These are phyloP conservation scores for Sporophila hypoxantha DNA, from an alignment of 2,113 vertebrate species.

Conservation along the genomic window DNA sequence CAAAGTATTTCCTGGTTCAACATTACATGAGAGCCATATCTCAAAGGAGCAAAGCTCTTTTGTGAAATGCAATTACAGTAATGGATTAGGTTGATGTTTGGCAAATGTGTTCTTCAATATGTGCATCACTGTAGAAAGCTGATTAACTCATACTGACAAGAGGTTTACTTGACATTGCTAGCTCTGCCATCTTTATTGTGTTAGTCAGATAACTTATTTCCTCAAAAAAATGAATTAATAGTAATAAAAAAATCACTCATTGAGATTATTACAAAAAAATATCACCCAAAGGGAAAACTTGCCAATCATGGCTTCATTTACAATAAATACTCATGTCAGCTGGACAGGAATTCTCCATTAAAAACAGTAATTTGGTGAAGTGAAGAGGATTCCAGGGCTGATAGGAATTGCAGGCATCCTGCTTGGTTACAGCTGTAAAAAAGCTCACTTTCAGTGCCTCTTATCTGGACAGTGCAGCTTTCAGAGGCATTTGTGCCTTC, in stretches of 20 bases:
- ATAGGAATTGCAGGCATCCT: not conserved
- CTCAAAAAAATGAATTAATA: not conserved
- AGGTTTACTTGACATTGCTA: not conserved
- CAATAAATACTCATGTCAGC: not conserved
- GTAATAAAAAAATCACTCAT: not conserved
- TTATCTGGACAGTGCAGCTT: conserved; percentile 40
- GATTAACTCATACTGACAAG: not conserved
- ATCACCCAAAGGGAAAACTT: not conserved
- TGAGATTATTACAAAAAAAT: not conserved
- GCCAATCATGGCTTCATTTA: not conserved
- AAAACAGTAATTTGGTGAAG: not conserved
- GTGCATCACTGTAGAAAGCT: not conserved
- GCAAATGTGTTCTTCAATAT: not conserved
- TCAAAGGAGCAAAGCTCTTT: not conserved
- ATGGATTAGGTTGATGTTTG: not conserved
- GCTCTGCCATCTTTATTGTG: not conserved
- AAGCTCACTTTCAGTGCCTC: not conserved
- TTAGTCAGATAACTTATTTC: not conserved
- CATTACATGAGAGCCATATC: not conserved
- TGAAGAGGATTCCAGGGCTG: not conserved
- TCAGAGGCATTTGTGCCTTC: conserved; percentile 13
- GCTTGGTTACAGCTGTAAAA: not conserved
- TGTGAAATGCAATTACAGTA: not conserved
- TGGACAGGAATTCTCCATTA: not conserved
- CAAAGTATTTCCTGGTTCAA: not conserved